Evolutionary conservation across 2,797 vertebrate species (phyloP).

Genomic region (Borostomias antarcticus): DNA sequence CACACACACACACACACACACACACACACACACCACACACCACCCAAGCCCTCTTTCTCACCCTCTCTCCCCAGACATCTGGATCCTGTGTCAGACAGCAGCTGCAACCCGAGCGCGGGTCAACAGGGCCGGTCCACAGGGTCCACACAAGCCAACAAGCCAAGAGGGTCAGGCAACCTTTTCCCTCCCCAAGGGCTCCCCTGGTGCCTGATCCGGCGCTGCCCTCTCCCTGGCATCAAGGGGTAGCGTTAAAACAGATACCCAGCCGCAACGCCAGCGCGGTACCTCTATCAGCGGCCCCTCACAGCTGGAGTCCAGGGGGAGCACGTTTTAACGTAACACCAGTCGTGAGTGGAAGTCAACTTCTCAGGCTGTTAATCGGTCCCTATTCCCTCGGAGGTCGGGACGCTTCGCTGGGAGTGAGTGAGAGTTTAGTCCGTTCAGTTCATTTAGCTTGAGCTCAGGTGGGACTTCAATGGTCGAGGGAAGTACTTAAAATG

Average conservation of each 20-base stretch:
- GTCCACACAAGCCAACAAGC: conserved; percentile 62
- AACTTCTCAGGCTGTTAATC: neutral
- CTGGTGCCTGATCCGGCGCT: conserved; percentile 9
- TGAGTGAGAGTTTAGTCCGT: neutral
- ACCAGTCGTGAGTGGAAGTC: neutral
- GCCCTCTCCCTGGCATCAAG: conserved; percentile 4
- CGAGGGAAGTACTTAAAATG: neutral
- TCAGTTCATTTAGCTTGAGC: neutral
- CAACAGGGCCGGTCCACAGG: conserved; percentile 49
- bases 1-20: conserved; percentile 20
- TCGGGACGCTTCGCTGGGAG: neutral
- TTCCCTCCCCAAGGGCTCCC: conserved; percentile 46
- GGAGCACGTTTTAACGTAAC: too few relatives aligned
- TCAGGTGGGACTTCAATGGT: neutral
- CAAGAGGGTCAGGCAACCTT: conserved; percentile 59
- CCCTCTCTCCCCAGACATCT: conserved; percentile 49
- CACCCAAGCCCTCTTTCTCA: conserved; percentile 8
- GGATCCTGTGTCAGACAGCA: conserved; percentile 59
- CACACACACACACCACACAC: neutral
- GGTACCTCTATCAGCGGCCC: neutral
- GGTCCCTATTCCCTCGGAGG: neutral
- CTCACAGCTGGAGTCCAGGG: neutral
- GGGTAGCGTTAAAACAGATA: conserved; percentile 2
- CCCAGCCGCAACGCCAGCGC: neutral
- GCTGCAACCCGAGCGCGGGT: conserved; percentile 56